Base-by-base conservation (phyloP, 2,797 vertebrate genomes). In the Myiotriccus ornatus region DNA sequence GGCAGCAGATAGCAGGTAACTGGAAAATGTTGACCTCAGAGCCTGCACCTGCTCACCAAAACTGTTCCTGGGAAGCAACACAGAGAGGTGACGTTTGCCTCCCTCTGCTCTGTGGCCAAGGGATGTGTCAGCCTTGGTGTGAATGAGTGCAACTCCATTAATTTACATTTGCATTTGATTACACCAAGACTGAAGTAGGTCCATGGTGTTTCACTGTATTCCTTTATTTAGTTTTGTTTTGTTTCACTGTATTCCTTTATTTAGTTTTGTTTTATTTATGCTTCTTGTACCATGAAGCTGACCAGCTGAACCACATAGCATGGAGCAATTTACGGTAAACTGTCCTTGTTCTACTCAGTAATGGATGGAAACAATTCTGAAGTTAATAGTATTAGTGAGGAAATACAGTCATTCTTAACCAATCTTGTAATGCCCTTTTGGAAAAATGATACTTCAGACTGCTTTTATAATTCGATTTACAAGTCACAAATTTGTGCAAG, bases 401-500 rank as follows among this genome's bases (percentile, higher is more conserved):
- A 96, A 97, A 96, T 87, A 84, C 70, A 95, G 92, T 91, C 89
- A 96, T 96, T 94, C 94, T 96, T 96, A 94, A 96, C 90, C 91
- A 96, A 63, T 94, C 87, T 74, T 90, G 89, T 95, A 92, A 87
- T 95, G 60, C 92, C 89, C 68, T 92, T 90, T 97, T 87, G 94
- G 92, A 97, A 97, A 97, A 96, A 95, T 76, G 73, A 94, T 95
- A 93, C 89, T 95, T 91, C 25, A 62, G 93, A 93, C 84, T 87
- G 91, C 68, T 89, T 97, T 90, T 96, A 96, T 96, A 87, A 95
- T 84, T 96, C 28, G 30, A 96, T 97, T 97, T 97, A 97, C 95
- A 94, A 90, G 94, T 92, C 93, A 90, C 84, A 95, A 67, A 93
- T 96, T 91, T 96, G 89, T 96, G 92, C 90, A 96, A 85, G 93